Percentiles rank a stretch among this genome's conserved stretches.
phyloP scores from a whole-genome alignment of 1,140 invertebrate genomes.

The Elymnias hypermnestra region DNA sequence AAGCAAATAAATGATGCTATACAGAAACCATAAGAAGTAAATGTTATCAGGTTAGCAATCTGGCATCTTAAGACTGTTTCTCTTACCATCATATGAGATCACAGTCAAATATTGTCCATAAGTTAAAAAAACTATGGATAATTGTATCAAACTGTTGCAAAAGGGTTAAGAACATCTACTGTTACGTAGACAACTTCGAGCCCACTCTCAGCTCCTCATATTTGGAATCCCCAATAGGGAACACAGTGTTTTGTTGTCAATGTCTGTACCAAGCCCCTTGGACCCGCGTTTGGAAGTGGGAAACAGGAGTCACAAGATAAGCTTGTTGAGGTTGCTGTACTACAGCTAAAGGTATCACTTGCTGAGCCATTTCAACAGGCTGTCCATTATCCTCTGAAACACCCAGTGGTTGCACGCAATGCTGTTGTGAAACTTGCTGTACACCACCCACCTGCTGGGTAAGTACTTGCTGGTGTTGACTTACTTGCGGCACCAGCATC shows the following conservation, averaged over 20 bases:
- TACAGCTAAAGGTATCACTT: slow-evolving; percentile 79
- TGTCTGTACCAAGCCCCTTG: slow-evolving; percentile 73
- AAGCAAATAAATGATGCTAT: too few relatives aligned
- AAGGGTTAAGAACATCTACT: slow-evolving; percentile 1
- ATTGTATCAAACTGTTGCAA: too few relatives aligned
- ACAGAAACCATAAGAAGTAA: too few relatives aligned
- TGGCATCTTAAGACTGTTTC: too few relatives aligned
- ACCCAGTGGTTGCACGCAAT: slow-evolving; percentile 68
- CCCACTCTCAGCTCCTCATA: slow-evolving; percentile 20
- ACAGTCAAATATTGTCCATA: too few relatives aligned
- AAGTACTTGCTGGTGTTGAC: slow-evolving; percentile 71
- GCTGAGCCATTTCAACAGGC: slow-evolving; percentile 76
- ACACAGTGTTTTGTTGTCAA: slow-evolving; percentile 41
- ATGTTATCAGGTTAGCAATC: too few relatives aligned
- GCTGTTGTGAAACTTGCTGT: slow-evolving; percentile 65
- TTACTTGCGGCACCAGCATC: slow-evolving; percentile 68
- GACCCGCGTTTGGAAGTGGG: slow-evolving; percentile 75
- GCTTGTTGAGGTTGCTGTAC: slow-evolving; percentile 77
- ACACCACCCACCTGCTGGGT: slow-evolving; percentile 52
- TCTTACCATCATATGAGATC: too few relatives aligned
- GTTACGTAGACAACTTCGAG: slow-evolving; percentile 18
- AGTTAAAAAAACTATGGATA: too few relatives aligned
- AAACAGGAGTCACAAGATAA: slow-evolving; percentile 79
- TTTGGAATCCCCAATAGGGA: slow-evolving; percentile 21
- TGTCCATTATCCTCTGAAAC: slow-evolving; percentile 66